phyloP scores from a whole-genome alignment of 2,888 invertebrate species.

The Agriopis leucophaearia region DNA sequence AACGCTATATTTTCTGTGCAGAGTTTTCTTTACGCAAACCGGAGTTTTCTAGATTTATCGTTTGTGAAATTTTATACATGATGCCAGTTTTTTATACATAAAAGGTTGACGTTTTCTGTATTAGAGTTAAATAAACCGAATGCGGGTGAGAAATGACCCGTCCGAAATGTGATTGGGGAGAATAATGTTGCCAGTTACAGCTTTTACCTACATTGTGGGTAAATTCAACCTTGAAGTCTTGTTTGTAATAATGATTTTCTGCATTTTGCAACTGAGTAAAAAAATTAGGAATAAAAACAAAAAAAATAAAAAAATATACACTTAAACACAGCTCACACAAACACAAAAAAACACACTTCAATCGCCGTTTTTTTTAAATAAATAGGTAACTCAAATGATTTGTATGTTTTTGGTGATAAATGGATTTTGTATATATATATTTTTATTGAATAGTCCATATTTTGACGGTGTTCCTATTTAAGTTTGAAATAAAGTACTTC shows the following conservation, averaged over 20 bases:
- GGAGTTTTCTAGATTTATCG: slow-evolving; percentile 35
- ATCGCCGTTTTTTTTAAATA: too few relatives aligned
- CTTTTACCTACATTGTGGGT: slow-evolving; percentile 9
- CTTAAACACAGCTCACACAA: too few relatives aligned
- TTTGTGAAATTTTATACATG: slow-evolving; percentile 40
- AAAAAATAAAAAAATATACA: too few relatives aligned
- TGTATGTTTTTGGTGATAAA: too few relatives aligned
- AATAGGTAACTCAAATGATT: too few relatives aligned
- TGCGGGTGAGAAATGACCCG: slow-evolving; percentile 21
- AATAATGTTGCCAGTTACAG: slow-evolving; percentile 21
- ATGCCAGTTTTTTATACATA: slow-evolving; percentile 15
- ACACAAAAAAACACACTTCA: too few relatives aligned
- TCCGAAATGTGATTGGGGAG: slow-evolving; percentile 20
- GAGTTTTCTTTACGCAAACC: slow-evolving; percentile 30
- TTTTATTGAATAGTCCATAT: too few relatives aligned
- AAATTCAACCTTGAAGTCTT: background rate
- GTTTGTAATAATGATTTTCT: background rate
- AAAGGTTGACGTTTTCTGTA: slow-evolving; percentile 32
- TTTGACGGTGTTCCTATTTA: too few relatives aligned
- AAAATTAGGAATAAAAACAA: too few relatives aligned
- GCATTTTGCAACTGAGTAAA: too few relatives aligned
- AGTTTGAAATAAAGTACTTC: too few relatives aligned
- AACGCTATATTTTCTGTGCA: slow-evolving; percentile 29
- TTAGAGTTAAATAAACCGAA: slow-evolving; percentile 22
- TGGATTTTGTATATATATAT: too few relatives aligned